Base-by-base conservation (phyloP, 2,797 vertebrate species). In the Myotis findleyi region DNA sequence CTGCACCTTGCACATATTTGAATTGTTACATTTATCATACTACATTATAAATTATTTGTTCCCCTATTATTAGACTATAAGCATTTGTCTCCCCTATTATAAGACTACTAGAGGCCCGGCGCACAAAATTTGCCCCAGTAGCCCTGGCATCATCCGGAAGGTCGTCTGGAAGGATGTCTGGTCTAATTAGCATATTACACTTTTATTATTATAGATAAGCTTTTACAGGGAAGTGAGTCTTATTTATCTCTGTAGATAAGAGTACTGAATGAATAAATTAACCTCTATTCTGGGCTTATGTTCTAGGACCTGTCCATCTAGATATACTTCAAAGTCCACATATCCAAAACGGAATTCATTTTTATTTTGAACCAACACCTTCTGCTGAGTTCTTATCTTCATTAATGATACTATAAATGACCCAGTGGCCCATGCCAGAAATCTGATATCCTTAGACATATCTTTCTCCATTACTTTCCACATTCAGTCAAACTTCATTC, bases 361-460 rank as follows among this genome's bases (percentile, higher is more conserved):
- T 95, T 92, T 92, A 90, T 69, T 85, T 72, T 82, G 49, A 89
- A 87, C 59, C 36, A 89, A 38, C 33, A 86, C 80, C 25, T 80
- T 21, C 73, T 79, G 64, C 64, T 71, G 30, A 75, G 47, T 84
- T 91, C 38, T 79, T 79, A 25, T 25, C 36, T 83, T 44, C 25
- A 86, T 30, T 91, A 79, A 86, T 69, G 51, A 96, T 30, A 68
- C 38, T 71, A 77, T 33, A 23, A 71, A 51, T 72, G 87, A 81
- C 25, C 17, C 27, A 69, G 44, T 36, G 33, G 66, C 30, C 47
- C 49, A 64, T 25, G 27, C 8, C 25, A 73, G 76, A 79, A 55
- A 89, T 73, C 79, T 82, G 9, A 92, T 9, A 87, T 27, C 41
- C n/a, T 76, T 21, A 77, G 79, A 68, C 6, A 25, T 47, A 4